phyloP scores from a whole-genome alignment of 1,140 invertebrate species.

The Macrobrachium nipponense region DNA sequence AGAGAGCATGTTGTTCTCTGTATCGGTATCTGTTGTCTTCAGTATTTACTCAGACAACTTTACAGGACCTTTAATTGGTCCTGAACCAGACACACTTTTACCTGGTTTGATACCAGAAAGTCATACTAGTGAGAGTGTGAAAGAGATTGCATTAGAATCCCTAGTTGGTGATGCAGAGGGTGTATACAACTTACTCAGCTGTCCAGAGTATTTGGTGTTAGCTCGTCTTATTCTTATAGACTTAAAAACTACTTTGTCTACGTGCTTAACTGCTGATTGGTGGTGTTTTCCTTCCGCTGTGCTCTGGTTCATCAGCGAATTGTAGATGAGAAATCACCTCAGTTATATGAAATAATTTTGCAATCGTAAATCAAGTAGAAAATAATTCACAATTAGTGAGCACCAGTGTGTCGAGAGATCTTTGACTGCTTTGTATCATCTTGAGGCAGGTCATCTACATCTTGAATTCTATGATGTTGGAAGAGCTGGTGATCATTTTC shows the following conservation, averaged over 20 bases:
- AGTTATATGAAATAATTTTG: conserved; percentile 58
- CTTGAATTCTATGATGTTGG: conserved; percentile 80
- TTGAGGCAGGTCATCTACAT: conserved; percentile 82
- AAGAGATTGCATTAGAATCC: conserved; percentile 51
- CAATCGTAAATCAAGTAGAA: conserved; percentile 58
- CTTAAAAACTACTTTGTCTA: conserved; percentile 66
- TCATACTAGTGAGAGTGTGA: neutral
- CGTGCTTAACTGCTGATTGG: conserved; percentile 66
- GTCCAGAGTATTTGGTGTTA: conserved; percentile 54
- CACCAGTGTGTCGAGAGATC: conserved; percentile 55
- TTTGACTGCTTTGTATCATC: conserved; percentile 74
- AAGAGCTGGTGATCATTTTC: conserved; percentile 77
- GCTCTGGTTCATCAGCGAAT: conserved; percentile 60
- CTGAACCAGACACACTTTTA: conserved; percentile 49
- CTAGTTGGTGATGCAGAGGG: conserved; percentile 59
- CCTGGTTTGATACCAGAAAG: conserved; percentile 33
- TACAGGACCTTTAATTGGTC: conserved; percentile 75
- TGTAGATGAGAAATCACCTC: conserved; percentile 63
- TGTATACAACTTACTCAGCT: conserved; percentile 57
- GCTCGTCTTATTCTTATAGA: conserved; percentile 65
- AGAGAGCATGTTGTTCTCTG: conserved; percentile 67
- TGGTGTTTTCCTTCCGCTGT: conserved; percentile 70
- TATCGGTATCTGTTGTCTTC: conserved; percentile 74
- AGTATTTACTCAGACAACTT: conserved; percentile 86
- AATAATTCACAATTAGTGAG: conserved; percentile 51